These are phyloP conservation scores for Aphis craccivora DNA, from an alignment of 1,140 invertebrate species.

Conservation along the genomic window DNA sequence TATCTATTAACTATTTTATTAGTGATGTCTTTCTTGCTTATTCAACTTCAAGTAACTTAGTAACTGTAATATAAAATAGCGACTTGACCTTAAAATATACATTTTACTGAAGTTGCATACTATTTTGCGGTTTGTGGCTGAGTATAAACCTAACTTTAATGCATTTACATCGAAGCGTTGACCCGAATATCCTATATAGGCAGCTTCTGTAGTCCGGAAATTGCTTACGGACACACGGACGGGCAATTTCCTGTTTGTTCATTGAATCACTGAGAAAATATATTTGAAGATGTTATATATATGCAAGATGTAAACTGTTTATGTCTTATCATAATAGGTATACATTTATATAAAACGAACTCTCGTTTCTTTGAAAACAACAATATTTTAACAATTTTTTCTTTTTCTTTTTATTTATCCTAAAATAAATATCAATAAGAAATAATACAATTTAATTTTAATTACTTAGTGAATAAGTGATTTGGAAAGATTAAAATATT, in stretches of 20 bases:
- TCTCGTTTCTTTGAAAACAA: not conserved
- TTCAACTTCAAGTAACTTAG: not conserved
- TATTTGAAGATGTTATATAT: conserved; percentile 1
- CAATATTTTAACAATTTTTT: not conserved
- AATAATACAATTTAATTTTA: not conserved
- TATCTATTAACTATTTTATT: not conserved
- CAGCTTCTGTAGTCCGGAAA: conserved; percentile 32
- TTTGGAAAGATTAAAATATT: not conserved
- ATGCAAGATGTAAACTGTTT: conserved; percentile 8
- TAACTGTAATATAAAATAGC: not conserved
- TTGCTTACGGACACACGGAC: conserved; percentile 40
- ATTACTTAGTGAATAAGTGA: not conserved
- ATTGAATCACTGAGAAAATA: conserved; percentile 48
- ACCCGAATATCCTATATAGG: conserved; percentile 19
- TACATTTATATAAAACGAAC: not conserved
- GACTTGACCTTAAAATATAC: not conserved
- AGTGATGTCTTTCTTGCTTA: not conserved
- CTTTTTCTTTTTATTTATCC: not conserved
- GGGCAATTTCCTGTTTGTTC: conserved; percentile 50
- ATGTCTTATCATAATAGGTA: not conserved
- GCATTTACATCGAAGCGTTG: conserved; percentile 36
- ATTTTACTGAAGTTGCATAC: not conserved
- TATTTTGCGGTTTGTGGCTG: conserved; percentile 20
- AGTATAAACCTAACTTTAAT: not conserved
- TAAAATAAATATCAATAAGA: not conserved